Base-by-base conservation (phyloP, 2,113 vertebrate species). In the Corythaixoides concolor region DNA sequence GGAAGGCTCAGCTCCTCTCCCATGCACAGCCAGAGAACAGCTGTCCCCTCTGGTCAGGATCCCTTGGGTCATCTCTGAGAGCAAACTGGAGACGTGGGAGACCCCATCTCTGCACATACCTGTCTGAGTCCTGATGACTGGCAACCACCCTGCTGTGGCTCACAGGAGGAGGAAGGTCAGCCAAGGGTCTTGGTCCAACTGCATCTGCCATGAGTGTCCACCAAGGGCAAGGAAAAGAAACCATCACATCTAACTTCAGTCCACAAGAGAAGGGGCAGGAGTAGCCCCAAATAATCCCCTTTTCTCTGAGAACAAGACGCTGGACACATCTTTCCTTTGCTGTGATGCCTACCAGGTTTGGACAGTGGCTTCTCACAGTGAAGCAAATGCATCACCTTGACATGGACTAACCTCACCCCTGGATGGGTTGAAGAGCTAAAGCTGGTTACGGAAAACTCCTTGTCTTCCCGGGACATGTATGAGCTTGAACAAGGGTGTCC, bases 281-380 rank as follows among this genome's bases (percentile, higher is more conserved):
- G 13, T 11, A 81, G 32, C 17, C 41, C 43, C 43, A 52, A 8
- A 62, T 53, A 56, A 78, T 30, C 19, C n/a, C 45, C 15, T 74
- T 83, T 63, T 33, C 60, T 69, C n/a, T 5, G 15, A 70, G 24
- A 47, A n/a, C 8, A 59, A 75, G n/a, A 32, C 0, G 0, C 27
- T n/a, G 39, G 15, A 69, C 18, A 12, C 17, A 45, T 13, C 64
- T 76, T 56, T 14, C 70, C 58, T 28, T 30, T 2, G 0, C 20
- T 47, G 8, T 0, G 6, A 9, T 28, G 30, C 47, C 60, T 70
- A 21, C 23, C 15, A 50, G 14, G 30, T 53, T 39, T 49, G 43
- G 45, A 28, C 0, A 3, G 55, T n/a, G 60, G 23, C 41, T 88
- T 64, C 43, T 23, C 14, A 33, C 33, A 37, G 18, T 0, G 0